Percentiles rank a stretch among this genome's conserved stretches.
phyloP scores from a whole-genome alignment of 2,888 invertebrate species.

The Chymomyza caudatula region DNA sequence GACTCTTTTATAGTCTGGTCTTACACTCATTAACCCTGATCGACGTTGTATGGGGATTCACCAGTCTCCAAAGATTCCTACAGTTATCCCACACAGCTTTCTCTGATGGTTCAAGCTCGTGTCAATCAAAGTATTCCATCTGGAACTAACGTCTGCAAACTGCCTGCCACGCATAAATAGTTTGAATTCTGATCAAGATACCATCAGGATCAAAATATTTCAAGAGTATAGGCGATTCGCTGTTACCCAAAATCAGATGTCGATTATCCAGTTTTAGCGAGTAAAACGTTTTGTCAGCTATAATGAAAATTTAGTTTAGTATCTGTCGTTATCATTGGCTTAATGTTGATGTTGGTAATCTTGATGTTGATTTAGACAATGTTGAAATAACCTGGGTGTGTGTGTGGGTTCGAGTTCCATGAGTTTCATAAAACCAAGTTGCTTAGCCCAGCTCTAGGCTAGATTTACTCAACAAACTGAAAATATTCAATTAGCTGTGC shows the following conservation, averaged over 20 bases:
- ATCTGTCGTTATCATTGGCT: neutral
- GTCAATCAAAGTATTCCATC: too few relatives aligned
- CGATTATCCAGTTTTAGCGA: conserved; percentile 18
- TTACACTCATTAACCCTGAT: too few relatives aligned
- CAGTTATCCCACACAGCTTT: too few relatives aligned
- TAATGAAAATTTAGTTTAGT: conserved; percentile 53
- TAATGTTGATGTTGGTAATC: conserved; percentile 11
- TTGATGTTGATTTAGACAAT: conserved; percentile 15
- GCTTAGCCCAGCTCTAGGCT: neutral
- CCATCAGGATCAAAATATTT: too few relatives aligned
- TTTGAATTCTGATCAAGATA: too few relatives aligned
- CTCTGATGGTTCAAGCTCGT: too few relatives aligned
- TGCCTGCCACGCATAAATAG: too few relatives aligned
- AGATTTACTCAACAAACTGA: neutral
- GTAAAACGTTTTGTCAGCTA: conserved; percentile 52
- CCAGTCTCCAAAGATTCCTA: too few relatives aligned
- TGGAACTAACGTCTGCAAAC: too few relatives aligned
- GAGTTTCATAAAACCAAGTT: neutral
- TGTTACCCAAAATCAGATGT: neutral
- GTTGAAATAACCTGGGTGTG: conserved; percentile 22
- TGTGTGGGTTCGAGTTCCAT: conserved; percentile 9
- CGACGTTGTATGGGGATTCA: too few relatives aligned
- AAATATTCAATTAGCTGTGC: neutral
- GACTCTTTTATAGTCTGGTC: too few relatives aligned
- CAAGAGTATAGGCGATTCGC: too few relatives aligned